These are phyloP conservation scores for Recurvirostra avosetta DNA, from an alignment of 2,113 vertebrate genomes.

Conservation along the genomic window DNA sequence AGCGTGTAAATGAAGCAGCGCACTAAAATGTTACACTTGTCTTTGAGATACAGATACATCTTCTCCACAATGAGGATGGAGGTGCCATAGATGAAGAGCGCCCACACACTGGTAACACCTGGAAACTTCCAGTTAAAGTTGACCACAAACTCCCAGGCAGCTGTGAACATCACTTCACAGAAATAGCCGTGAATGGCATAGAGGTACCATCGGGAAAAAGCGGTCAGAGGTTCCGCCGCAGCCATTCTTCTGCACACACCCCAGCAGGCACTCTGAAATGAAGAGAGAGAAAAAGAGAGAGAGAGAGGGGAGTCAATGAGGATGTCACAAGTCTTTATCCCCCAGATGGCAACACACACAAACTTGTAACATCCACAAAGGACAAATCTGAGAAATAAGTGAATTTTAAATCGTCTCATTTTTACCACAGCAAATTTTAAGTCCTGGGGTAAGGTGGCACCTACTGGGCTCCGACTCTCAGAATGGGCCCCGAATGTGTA, in stretches of 20 bases:
- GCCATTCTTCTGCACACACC: constrained; percentile 59
- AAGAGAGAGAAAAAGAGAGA: not conserved
- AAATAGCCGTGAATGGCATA: constrained; percentile 98
- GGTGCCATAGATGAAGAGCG: constrained; percentile 96
- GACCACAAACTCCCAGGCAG: constrained; percentile 95
- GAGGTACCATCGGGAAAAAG: constrained; percentile 95
- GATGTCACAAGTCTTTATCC: not conserved
- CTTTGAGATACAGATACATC: constrained; percentile 90
- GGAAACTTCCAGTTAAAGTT: constrained; percentile 98
- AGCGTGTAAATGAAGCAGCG: constrained; percentile 95
- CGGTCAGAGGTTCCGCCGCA: constrained; percentile 86
- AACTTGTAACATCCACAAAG: not conserved
- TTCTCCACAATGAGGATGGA: constrained; percentile 96
- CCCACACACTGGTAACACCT: constrained; percentile 97
- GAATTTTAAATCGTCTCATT: not conserved
- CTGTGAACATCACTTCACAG: constrained; percentile 99
- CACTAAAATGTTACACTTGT: constrained; percentile 83
- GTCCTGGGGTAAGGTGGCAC: not conserved
- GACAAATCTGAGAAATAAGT: not conserved
- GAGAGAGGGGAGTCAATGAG: not conserved
- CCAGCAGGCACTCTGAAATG: constrained; percentile 50
- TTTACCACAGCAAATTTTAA: not conserved
- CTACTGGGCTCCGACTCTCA: not conserved
- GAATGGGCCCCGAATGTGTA: not conserved
- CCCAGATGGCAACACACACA: not conserved